Evolutionary conservation across 2,797 vertebrate genomes (phyloP), one percentile per base, ranked within the genome.

Genomic region (Scomberomorus guttatus): DNA sequence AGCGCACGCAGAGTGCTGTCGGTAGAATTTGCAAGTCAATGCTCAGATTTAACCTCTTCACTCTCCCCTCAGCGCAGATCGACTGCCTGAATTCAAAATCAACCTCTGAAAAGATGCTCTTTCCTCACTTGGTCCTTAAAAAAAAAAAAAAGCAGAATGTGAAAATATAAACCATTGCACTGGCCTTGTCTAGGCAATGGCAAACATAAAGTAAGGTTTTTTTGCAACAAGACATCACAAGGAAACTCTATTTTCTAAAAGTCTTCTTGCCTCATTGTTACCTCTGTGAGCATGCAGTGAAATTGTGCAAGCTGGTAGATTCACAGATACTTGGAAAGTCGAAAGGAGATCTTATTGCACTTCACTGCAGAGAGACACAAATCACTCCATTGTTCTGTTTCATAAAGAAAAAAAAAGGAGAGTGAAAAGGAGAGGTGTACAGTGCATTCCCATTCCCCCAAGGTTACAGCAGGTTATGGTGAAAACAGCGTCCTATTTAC

Each of bases 21-120:
- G 80, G 84, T 74, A 78, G 87, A 75, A 92, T 92, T 92, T 92
- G 91, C 90, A 92, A 92, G 89, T 92, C 89, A 93, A 86, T 91
- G 79, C 83, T 90, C 65, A 83, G 82, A 89, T 87, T 86, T 86
- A 90, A 90, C 88, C 88, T 90, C 88, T 82, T 90, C 83, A 63
- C 80, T 90, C 80, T 79, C 76, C 61, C 73, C 67, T 87, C 86
- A 66, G 75, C 34, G 82, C 32, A 50, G 60, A 79, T 84, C 52
- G 1, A 22, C 90, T 39, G 75, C 61, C 82, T 74, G 83, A 87
- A 90, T 91, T 84, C 69, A 77, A 84, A 91, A 89, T 87, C 82
- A 74, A 14, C 83, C 73, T n/a, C 67, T 72, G 72, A 75, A 87
- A 75, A 75, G 63, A 85, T 71, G 50, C 64, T 74, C 52, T 78